Evolutionary conservation across 30 jellyfish, hydroid and myxozoan genomes (phyloP), one percentile per base, ranked within the genome.

Genomic region (Calvadosia cruxmelitensis): DNA sequence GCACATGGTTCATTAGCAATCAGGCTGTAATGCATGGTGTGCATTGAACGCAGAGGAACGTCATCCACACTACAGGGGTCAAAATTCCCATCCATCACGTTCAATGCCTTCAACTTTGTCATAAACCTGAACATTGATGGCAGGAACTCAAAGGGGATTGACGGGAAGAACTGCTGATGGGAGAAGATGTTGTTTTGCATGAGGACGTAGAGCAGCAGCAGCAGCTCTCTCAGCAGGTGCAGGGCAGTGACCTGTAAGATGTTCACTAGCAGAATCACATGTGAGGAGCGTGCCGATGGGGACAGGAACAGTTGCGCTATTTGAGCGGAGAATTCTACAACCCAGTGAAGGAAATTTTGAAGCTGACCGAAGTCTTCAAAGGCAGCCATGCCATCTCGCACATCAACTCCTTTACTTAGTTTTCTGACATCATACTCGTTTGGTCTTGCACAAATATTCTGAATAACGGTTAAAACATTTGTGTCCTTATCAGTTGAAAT

Each of bases 291-390:
- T 7, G 67, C 73, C 3, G 50, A 53, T 27, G 84, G 30, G 10
- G 83, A 27, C 0, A 77, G 69, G 35, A 77, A 50, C 73, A 84
- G 48, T 30, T 77, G 76, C 57, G 78, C 80, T 31, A 84, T 35
- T 27, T 77, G 93, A 50, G 76, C 62, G 0, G 84, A 66, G 49
- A 74, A 84, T 42, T 73, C 80, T 35, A 84, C 76, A 1, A 77
- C 68, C 95, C 95, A 84, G 33, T 84, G 93, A 31, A 73, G 52
- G 31, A 77, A 50, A 65, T 85, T 79, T 31, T 78, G 85, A 63
- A 61, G 42, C 27, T 78, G 28, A 23, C 85, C 29, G 29, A 76
- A 48, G 49, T 63, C 31, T 16, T 35, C 29, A 1, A 80, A 50
- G 33, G 49, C 52, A 20, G 64, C 12, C 13, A 33, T 31, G 28